These are phyloP conservation scores for Neoascia interrupta DNA, from an alignment of 2,888 invertebrate species.

Conservation along the genomic window DNA sequence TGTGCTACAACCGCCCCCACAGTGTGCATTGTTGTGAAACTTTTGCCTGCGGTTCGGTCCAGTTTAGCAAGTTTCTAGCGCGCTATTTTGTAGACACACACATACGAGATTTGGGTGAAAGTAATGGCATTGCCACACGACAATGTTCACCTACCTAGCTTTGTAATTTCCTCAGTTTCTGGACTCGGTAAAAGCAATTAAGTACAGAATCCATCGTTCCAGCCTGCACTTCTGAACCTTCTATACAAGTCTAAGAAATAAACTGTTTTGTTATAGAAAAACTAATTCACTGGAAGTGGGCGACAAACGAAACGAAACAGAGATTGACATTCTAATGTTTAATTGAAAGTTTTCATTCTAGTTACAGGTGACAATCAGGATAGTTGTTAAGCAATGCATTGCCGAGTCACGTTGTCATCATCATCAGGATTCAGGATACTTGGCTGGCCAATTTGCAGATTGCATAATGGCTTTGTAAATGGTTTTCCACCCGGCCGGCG, in stretches of 20 bases:
- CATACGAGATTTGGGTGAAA: slow-evolving; percentile 22
- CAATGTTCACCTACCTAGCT: neutral
- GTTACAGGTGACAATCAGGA: slow-evolving; percentile 26
- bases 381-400: slow-evolving; percentile 13
- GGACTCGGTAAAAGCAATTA: slow-evolving; percentile 43
- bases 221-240: neutral
- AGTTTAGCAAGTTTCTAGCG: no score
- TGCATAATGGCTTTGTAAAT: slow-evolving; percentile 36
- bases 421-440: no score
- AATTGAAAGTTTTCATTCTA: slow-evolving; percentile 49
- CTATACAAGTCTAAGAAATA: neutral
- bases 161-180: neutral
- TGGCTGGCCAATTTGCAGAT: slow-evolving; percentile 13
- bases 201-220: slow-evolving; percentile 12
- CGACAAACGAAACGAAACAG: slow-evolving; percentile 2
- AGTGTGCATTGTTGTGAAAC: no score
- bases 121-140: slow-evolving; percentile 25
- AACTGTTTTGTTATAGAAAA: neutral
- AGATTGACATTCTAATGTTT: slow-evolving; percentile 25
- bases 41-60: no score
- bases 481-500: slow-evolving; percentile 33
- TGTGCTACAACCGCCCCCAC: no score
- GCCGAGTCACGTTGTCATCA: neutral
- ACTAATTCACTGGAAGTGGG: neutral
- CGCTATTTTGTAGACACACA: slow-evolving; percentile 23